phyloP scores from a whole-genome alignment of 2,888 invertebrate genomes.

The Pristionchus exspectatus region DNA sequence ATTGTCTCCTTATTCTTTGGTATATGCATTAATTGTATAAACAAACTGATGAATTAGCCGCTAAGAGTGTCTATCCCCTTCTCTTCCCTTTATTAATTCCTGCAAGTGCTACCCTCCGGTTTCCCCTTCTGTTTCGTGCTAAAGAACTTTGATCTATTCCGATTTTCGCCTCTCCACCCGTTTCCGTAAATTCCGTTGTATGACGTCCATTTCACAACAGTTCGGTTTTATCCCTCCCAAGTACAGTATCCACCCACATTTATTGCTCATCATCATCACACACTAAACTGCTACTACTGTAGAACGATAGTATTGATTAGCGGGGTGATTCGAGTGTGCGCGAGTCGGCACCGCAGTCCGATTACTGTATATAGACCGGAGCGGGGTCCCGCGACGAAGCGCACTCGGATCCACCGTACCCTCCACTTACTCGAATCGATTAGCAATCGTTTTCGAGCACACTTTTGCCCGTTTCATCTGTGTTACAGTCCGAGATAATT shows the following conservation, averaged over 20 bases:
- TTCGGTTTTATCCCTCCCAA: conserved; percentile 18
- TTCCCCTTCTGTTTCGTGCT: background rate
- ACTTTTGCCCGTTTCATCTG: background rate
- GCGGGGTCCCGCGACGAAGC: background rate
- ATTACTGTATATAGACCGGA: conserved; percentile 27
- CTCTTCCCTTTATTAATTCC: conserved; percentile 20
- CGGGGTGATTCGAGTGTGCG: background rate
- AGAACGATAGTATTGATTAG: conserved; percentile 45
- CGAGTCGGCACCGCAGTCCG: background rate
- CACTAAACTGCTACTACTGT: conserved; percentile 21
- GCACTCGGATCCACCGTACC: background rate
- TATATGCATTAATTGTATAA: conserved; percentile 32
- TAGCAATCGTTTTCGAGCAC: background rate
- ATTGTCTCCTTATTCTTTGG: background rate
- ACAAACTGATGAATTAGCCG: conserved; percentile 26
- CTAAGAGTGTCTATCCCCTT: conserved; percentile 26
- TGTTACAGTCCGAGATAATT: conserved; percentile 24
- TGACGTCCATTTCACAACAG: conserved; percentile 35
- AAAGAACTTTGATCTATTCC: conserved; percentile 35
- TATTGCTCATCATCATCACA: conserved; percentile 30
- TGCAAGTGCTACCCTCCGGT: conserved; percentile 40
- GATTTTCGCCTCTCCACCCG: background rate
- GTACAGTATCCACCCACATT: conserved; percentile 33
- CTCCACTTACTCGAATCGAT: conserved; percentile 38
- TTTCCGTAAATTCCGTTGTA: conserved; percentile 27